Base-by-base conservation (phyloP, 2,797 vertebrate genomes). In the Amblyraja radiata region DNA sequence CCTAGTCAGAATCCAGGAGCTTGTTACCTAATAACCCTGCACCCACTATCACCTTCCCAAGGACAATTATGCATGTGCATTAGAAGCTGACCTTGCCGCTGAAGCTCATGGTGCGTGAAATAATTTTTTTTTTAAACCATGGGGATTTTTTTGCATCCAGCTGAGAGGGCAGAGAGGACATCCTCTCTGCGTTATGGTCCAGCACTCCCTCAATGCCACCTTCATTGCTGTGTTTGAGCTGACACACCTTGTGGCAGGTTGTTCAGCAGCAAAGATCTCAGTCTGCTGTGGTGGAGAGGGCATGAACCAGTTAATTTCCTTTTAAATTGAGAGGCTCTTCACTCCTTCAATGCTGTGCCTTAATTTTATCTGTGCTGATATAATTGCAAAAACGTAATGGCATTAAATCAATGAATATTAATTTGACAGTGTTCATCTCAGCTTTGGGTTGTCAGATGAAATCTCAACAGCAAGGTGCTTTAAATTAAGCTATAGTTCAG, bases 301-400 rank as follows among this genome's bases (percentile, higher is more conserved):
- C 21, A 6, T 28, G 65, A 91, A 91, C 71, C 25, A 58, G 90
- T 92, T 92, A 91, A 73, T 71, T 14, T 92, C 25, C 6, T 11
- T 92, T 39, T 28, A 92, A 25, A 54, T 76, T 92, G 39, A 54
- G 90, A 76, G 71, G 90, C 90, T 92, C 23, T 54, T 74, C 76
- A 54, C 46, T 76, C 36, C 74, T 23, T 36, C 68, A 13, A 39
- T 92, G 68, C 39, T 46, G 16, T 76, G 28, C 90, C 25, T 91
- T 74, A 91, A 90, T 74, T 91, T 73, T 91, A 36, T 74, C 65
- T 73, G 32, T 13, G 65, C 23, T 71, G 90, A 21, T 74, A 8
- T 91, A 68, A 92, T 76, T 92, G 90, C 90, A 58, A 74, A 92
- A 92, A 46, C 28, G 23, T 92, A 92, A 92, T 54, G 28, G 36